Conservation (phyloP, 2,888 invertebrate genomes). For the Melieria omissa region DNA sequence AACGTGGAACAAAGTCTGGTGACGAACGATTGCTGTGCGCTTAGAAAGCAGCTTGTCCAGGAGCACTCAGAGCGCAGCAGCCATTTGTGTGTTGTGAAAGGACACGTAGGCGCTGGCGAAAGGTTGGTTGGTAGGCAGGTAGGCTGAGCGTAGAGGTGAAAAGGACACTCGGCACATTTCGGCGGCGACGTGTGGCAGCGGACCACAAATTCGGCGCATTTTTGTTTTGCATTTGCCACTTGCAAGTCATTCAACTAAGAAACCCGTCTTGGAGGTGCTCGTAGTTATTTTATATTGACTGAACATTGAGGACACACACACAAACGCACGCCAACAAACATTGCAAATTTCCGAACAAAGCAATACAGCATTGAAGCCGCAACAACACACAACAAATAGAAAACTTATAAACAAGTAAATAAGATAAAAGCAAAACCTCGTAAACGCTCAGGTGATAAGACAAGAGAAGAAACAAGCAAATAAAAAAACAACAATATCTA, state of each 20-base stretch:
- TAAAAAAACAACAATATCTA: too few species aligned
- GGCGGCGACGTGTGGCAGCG: neutral
- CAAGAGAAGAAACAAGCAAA: too few species aligned
- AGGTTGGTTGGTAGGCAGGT: too few species aligned
- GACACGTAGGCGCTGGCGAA: conserved; percentile 17
- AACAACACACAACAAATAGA: neutral
- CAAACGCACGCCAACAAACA: neutral
- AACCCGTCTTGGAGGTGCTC: neutral
- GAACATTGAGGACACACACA: neutral
- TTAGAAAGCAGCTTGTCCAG: too few species aligned
- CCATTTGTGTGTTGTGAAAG: neutral
- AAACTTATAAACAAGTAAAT: conserved; percentile 2
- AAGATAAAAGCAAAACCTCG: neutral
- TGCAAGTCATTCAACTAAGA: too few species aligned
- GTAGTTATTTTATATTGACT: neutral
- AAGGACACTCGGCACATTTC: conserved; percentile 12
- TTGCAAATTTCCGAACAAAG: neutral
- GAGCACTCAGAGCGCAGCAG: neutral
- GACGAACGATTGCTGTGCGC: too few species aligned
- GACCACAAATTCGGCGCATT: too few species aligned
- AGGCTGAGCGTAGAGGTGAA: conserved; percentile 15
- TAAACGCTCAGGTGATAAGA: too few species aligned
- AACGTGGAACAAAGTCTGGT: too few species aligned
- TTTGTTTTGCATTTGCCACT: too few species aligned
- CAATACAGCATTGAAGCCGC: neutral